Base-by-base conservation (phyloP, 1,140 invertebrate genomes). In the Sogatella furcifera region DNA sequence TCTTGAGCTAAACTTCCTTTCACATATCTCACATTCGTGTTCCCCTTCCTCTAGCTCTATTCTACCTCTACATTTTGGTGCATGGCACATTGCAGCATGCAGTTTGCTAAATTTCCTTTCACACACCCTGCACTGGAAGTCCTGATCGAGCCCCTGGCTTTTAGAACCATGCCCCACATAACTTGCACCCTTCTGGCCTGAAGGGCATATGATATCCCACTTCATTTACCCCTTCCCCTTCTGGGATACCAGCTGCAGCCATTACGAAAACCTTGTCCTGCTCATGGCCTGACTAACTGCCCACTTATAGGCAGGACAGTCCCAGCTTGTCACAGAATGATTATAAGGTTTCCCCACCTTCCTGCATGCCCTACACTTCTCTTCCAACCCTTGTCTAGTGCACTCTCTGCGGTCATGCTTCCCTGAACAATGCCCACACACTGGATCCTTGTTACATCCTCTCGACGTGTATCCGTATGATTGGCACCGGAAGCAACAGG, bases 401-500 rank as follows among this genome's bases (percentile, higher is more conserved):
- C 55, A 57, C 2, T 34, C 55, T 8, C 43, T 57, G n/a, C 2
- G 5, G 3, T 57, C 55, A 42, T 57, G 55, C 10, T 57, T 24
- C 2, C 34, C 55, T 10, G 5, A 9, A 42, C 31, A 57, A 15
- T 57, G 31, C 5, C 22, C 10, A n/a, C 55, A 57, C 1, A 8
- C 14, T n/a, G 11, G 5, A 22, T 55, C 49, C 1, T 21, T 21
- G 5, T 14, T 19, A 38, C 62, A 63, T 13, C 21, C 21, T 17
- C 55, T 63, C 1, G 62, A 53, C 13, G 57, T 15, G 41, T 65
- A 62, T 0, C 62, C 62, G 38, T 44, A 64, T 11, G 21, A 4
- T 9, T 60, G 65, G 17, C 65, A 66, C 31, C 63, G 62, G 28
- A 22, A 62, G 28, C 65, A 66, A 21, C 57, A 62, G 1, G 38